These are phyloP conservation scores for Lasaia peninsularis DNA, from an alignment of 1,140 invertebrate species.

Conservation along the genomic window DNA sequence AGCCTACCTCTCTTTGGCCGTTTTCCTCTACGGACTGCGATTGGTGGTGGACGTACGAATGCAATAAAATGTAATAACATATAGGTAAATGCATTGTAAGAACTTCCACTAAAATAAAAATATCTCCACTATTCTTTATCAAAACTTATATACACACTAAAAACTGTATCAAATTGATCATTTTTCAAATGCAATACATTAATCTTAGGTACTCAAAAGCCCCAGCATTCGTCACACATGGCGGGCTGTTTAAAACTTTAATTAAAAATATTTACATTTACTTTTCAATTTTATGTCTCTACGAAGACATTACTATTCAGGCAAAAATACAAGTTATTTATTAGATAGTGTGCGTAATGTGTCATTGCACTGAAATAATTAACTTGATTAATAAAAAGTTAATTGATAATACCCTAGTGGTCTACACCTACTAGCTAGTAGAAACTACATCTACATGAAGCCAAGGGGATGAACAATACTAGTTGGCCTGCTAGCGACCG, in stretches of 20 bases:
- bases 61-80: constrained; percentile 76
- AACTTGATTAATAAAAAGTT: constrained; percentile 71
- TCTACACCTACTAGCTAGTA: constrained; percentile 73
- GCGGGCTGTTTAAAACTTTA: constrained; percentile 57
- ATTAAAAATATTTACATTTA: constrained; percentile 75
- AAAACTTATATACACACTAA: constrained; percentile 62
- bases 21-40: constrained; percentile 76
- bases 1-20: constrained; percentile 73
- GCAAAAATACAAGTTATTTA: constrained; percentile 61
- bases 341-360: constrained; percentile 69
- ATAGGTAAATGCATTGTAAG: constrained; percentile 74
- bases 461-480: constrained; percentile 71
- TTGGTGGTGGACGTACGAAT: constrained; percentile 76
- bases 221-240: constrained; percentile 57
- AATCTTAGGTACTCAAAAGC: constrained; percentile 64
- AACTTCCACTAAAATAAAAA: constrained; percentile 65
- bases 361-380: constrained; percentile 71
- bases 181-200: constrained; percentile 57
- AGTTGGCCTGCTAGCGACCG: constrained; percentile 47
- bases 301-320: constrained; percentile 73
- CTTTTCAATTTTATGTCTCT: constrained; percentile 67
- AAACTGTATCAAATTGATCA: constrained; percentile 59
- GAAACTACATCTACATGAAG: constrained; percentile 72
- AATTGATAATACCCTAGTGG: constrained; percentile 74
- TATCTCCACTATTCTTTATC: constrained; percentile 50